A percentile compares a stretch with the other conserved stretches of the same genome.
These are phyloP conservation scores for Drosophila leontia DNA, from an alignment of 1,140 invertebrate species.

Conservation along the genomic window DNA sequence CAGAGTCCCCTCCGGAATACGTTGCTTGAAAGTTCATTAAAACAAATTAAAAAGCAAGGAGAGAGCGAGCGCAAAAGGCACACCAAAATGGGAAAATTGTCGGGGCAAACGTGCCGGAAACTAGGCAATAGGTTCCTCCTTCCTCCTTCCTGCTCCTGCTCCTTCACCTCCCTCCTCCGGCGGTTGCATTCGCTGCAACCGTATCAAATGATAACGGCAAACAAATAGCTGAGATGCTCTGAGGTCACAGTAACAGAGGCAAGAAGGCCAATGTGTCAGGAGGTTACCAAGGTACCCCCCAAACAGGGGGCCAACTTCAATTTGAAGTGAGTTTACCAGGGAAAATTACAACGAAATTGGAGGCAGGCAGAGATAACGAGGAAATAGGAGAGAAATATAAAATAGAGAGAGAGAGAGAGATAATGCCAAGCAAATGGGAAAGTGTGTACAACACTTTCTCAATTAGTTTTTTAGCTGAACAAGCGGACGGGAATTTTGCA, in stretches of 20 bases:
- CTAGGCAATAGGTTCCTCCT: conserved; percentile 49
- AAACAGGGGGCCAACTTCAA: conserved; percentile 10
- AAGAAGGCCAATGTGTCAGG: conserved; percentile 57
- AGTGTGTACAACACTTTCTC: conserved; percentile 23
- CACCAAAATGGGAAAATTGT: conserved; percentile 65
- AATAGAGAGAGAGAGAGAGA: background rate
- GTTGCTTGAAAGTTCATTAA: conserved; percentile 78
- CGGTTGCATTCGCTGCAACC: background rate
- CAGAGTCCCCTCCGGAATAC: conserved; percentile 38
- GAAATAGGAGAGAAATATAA: conserved; percentile 5
- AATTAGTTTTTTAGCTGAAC: conserved; percentile 16
- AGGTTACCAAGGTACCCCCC: conserved; percentile 27
- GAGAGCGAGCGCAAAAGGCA: conserved; percentile 52
- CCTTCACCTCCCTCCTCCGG: background rate
- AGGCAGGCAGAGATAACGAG: conserved; percentile 1
- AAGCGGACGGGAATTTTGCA: conserved; percentile 5
- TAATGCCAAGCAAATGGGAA: conserved; percentile 9
- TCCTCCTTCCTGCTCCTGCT: background rate
- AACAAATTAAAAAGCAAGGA: conserved; percentile 75
- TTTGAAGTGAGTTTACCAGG: conserved; percentile 3
- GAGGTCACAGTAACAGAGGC: conserved; percentile 5
- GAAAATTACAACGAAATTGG: conserved; percentile 28
- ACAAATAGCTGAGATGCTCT: conserved; percentile 30
- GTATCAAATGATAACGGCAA: conserved; percentile 52
- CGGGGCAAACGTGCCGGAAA: conserved; percentile 70